Evolutionary conservation across 2,113 vertebrate species (phyloP).

Genomic region (Dryoscopus gambensis): DNA sequence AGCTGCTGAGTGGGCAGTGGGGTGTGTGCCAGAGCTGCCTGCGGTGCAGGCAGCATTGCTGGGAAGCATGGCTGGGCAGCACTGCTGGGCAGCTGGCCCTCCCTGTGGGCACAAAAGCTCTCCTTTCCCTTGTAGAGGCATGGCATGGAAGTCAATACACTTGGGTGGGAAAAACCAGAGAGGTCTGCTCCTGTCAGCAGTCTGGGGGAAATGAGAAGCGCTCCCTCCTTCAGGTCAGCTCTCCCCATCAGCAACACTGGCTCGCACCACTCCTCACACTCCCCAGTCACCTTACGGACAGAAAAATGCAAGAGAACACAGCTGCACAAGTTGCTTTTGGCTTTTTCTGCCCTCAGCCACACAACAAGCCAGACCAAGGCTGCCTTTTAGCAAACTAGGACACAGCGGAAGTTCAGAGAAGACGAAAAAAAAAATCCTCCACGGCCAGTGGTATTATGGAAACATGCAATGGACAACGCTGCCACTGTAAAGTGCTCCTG

Average conservation of each 20-base stretch:
- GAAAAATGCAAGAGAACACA: accelerated
- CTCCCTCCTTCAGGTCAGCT: not conserved
- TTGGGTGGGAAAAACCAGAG: not conserved
- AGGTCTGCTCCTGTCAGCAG: not conserved
- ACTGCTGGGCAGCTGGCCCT: not conserved
- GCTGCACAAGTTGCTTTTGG: not conserved
- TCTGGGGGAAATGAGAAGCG: not conserved
- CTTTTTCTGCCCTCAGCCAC: not conserved
- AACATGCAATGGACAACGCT: not conserved
- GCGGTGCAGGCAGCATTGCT: accelerated
- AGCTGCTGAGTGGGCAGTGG: not conserved
- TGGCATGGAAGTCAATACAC: not conserved
- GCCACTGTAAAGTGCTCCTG: not conserved
- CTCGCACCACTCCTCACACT: accelerated
- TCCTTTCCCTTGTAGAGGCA: not conserved
- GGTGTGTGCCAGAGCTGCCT: not conserved
- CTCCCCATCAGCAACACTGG: not conserved
- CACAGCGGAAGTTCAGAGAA: not conserved
- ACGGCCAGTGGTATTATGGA: not conserved
- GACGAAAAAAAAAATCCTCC: not conserved
- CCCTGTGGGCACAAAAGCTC: not conserved
- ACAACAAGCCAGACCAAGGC: not conserved
- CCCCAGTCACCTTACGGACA: accelerated
- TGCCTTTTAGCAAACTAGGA: not conserved
- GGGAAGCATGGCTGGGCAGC: not conserved